phyloP scores from a whole-genome alignment of 2,113 vertebrate species.

The Sciurus niger region DNA sequence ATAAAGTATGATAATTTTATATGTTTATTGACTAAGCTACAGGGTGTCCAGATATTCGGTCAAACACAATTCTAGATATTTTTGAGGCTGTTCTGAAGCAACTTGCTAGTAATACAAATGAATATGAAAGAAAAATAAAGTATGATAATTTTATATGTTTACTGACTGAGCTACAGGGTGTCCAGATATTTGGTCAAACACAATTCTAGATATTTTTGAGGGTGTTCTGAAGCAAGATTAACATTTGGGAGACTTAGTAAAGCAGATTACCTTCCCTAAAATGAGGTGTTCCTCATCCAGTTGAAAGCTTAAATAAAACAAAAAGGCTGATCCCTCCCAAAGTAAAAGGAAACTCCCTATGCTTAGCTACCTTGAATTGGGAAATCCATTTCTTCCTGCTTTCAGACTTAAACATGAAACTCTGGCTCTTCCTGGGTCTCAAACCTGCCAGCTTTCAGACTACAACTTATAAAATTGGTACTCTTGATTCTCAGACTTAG shows the following conservation, averaged over 20 bases:
- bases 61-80: not conserved
- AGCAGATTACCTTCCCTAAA: not conserved
- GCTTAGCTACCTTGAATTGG: not conserved
- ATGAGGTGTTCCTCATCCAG: not conserved
- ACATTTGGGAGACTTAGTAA: not conserved
- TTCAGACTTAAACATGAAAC: not conserved
- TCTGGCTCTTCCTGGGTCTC: not conserved
- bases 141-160: not conserved
- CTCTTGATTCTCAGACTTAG: not conserved
- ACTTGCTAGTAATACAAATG: not conserved
- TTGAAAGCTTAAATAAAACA: not conserved
- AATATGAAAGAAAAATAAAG: not conserved
- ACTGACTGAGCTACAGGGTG: not conserved
- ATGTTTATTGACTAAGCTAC: not conserved
- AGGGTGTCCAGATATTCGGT: not conserved
- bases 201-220: not conserved
- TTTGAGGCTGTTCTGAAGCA: not conserved
- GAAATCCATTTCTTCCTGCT: not conserved
- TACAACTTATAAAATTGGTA: not conserved
- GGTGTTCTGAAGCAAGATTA: too few relatives aligned
- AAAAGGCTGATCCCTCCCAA: not conserved
- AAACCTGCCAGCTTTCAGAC: not conserved
- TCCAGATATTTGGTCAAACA: not conserved
- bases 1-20: not conserved
- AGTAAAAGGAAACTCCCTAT: not conserved